phyloP scores from a whole-genome alignment of 2,113 vertebrate genomes.

The Xyrauchen texanus region DNA sequence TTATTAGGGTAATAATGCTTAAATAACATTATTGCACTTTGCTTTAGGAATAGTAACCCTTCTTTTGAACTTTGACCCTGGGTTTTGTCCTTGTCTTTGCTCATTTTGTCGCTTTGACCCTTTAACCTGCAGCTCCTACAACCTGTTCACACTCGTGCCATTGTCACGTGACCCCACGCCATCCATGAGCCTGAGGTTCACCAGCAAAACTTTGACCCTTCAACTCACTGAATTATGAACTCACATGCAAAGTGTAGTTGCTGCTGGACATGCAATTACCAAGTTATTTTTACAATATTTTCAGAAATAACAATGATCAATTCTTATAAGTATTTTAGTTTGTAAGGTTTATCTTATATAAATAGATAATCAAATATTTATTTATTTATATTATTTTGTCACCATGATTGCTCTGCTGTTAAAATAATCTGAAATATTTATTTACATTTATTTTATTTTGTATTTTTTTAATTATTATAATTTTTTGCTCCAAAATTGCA shows the following conservation, averaged over 20 bases:
- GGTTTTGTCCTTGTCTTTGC: conserved; percentile 23
- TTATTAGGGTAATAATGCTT: background rate
- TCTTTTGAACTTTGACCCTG: conserved; percentile 28
- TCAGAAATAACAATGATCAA: background rate
- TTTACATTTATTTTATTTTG: too few relatives aligned
- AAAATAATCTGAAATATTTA: too few relatives aligned
- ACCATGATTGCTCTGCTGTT: too few relatives aligned
- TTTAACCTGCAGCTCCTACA: conserved; percentile 23
- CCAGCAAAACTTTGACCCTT: conserved; percentile 34
- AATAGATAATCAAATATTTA: too few relatives aligned
- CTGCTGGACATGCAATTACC: conserved; percentile 8
- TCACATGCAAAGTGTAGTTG: background rate
- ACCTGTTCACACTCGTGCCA: conserved; percentile 24
- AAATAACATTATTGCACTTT: conserved; percentile 11
- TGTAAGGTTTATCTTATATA: background rate
- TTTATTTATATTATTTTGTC: too few relatives aligned
- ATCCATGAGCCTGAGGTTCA: conserved; percentile 20
- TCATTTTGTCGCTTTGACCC: conserved; percentile 33
- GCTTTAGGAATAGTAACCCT: conserved; percentile 3
- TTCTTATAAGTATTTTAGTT: background rate
- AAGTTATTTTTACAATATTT: background rate
- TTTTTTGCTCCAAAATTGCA: too few relatives aligned
- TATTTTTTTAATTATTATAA: too few relatives aligned
- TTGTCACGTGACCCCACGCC: conserved; percentile 20
- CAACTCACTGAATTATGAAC: conserved; percentile 46